A percentile compares a stretch with the other conserved stretches of the same genome.
Conservation (phyloP, 2,113 vertebrate genomes). For the Onychostoma macrolepis region DNA sequence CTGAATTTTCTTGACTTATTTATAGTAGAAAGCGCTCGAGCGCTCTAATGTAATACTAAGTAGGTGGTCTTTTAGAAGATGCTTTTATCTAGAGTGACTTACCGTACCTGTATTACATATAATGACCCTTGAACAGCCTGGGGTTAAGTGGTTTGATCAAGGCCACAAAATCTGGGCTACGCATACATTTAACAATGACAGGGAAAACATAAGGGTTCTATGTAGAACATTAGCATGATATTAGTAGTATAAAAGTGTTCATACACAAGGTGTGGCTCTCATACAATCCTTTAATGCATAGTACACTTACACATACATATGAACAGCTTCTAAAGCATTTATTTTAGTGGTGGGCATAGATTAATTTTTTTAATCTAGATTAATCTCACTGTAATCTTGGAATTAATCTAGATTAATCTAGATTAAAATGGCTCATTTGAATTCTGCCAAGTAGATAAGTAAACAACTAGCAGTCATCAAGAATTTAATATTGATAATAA, state of each 20-base stretch:
- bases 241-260: background rate
- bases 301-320: too few relatives aligned
- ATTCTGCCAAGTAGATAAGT: too few relatives aligned
- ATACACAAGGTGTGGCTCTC: too few relatives aligned
- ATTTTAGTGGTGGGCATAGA: too few relatives aligned
- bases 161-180: background rate
- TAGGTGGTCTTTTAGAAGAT: background rate
- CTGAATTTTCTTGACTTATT: constrained; percentile 13
- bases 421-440: too few relatives aligned
- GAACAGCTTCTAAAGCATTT: background rate
- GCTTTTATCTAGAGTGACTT: constrained; percentile 9
- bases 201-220: background rate
- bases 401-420: too few relatives aligned
- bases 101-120: background rate
- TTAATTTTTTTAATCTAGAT: too few relatives aligned
- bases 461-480: too few relatives aligned
- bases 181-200: background rate
- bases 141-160: background rate
- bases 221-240: background rate
- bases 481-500: too few relatives aligned
- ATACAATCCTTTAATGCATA: too few relatives aligned
- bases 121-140: background rate
- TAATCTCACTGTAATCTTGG: too few relatives aligned
- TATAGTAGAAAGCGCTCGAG: background rate
- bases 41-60: background rate